Base-by-base conservation (phyloP, 2,888 invertebrate genomes). In the Drosophila mercatorum region DNA sequence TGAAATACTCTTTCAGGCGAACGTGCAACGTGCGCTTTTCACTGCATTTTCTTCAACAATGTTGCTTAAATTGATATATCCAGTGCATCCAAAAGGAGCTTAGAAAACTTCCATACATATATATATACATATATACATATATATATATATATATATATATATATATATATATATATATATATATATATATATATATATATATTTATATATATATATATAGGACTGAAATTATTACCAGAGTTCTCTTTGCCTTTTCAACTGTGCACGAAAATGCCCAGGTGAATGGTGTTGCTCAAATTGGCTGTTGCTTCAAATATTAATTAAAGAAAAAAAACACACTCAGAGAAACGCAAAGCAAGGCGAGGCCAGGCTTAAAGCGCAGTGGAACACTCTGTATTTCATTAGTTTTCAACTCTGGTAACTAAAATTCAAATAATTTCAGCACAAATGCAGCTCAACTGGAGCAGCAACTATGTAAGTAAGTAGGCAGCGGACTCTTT, bases 1-100 rank as follows among this genome's bases (percentile, higher is more conserved):
- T 71, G 47, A 72, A 72, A 75, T 53, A 52, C 55, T 60, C 52
- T 26, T 57, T 61, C 68, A 14, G 28, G 14, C 14, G 7, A 44
- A 57, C 40, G 41, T 43, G 52, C 44, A 61, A 17, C 6, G 17
- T 41, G 38, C 43, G 28, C n/a, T 26, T 63, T 73, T 63, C 36
- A 60, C 34, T 51, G 46, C 38, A 64, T 44, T 55, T 26, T 51
- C 43, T 62, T 36, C 28, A 64, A 65, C 60, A 68, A 59, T 51
- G 60, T 64, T 59, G 64, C 43, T n/a, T 17, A 61, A 53, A 67
- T 53, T 40, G 47, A 66, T 59, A 46, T 49, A 53, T 14, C 26
- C 36, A 56, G 44, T 26, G 41, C 61, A 59, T 38, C 17, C 51
- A 17, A 38, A 53, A 46, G 28, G 22, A 3, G 12, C n/a, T 58